Percentiles rank a stretch among this genome's conserved stretches.
These are phyloP conservation scores for Dipodomys spectabilis DNA, from an alignment of 2,113 vertebrate genomes.

Conservation along the genomic window DNA sequence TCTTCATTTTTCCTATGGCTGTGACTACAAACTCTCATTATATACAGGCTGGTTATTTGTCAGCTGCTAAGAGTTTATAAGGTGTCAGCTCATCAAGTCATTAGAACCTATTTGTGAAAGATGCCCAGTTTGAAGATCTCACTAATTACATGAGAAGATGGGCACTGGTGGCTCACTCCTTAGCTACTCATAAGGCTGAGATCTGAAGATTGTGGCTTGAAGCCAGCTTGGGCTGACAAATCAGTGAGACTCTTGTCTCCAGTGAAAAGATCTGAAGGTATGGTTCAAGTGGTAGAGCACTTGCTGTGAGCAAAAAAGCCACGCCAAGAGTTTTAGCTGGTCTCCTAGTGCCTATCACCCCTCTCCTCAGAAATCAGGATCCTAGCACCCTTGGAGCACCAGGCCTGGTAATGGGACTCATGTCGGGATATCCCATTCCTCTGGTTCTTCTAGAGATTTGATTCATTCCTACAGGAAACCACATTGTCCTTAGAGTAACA, in stretches of 20 bases:
- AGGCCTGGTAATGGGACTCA: background rate
- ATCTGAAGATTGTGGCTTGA: too few relatives aligned
- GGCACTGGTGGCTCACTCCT: too few relatives aligned
- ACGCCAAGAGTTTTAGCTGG: fast-evolving
- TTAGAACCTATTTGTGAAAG: background rate
- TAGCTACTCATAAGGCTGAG: too few relatives aligned
- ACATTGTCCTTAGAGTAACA: background rate
- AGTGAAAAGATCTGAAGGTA: too few relatives aligned
- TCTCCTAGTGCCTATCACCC: background rate
- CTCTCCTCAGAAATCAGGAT: too few relatives aligned
- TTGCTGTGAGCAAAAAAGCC: background rate
- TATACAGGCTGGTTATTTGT: too few relatives aligned
- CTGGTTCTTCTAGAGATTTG: background rate
- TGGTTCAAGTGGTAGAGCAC: too few relatives aligned
- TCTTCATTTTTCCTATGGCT: background rate
- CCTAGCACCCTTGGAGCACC: background rate
- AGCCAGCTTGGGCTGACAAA: too few relatives aligned
- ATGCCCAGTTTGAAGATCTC: background rate
- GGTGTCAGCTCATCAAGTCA: background rate
- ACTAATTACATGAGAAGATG: too few relatives aligned
- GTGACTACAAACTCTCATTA: background rate
- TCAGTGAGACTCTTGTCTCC: background rate
- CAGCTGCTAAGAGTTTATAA: background rate
- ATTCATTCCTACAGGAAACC: background rate
- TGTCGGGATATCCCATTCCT: background rate